phyloP scores from a whole-genome alignment of 2,888 invertebrate genomes.

The Ochlodes sylvanus region DNA sequence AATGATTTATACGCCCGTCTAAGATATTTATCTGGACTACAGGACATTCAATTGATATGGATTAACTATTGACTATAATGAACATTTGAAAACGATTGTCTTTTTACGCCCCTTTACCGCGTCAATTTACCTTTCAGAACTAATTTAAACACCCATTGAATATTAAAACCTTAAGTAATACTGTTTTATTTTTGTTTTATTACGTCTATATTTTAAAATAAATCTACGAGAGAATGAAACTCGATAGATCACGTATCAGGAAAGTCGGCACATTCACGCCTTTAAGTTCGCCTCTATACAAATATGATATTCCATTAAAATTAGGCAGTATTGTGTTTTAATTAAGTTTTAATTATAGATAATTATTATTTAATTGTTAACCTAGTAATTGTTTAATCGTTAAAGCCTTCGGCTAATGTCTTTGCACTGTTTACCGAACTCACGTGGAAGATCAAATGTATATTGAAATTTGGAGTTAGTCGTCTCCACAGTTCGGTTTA shows the following conservation, averaged over 20 bases:
- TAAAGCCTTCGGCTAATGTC: constrained; percentile 46
- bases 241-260: constrained; percentile 8
- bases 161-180: constrained; percentile 66
- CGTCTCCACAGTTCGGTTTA: constrained; percentile 47
- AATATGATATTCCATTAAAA: constrained; percentile 66
- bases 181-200: constrained; percentile 52
- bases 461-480: constrained; percentile 18
- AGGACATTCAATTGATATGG: constrained; percentile 70
- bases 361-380: constrained; percentile 54
- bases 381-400: constrained; percentile 72
- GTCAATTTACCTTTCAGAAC: constrained; percentile 38
- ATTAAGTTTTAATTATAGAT: constrained; percentile 63
- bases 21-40: constrained; percentile 42
- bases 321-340: constrained; percentile 81
- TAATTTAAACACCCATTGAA: constrained; percentile 46
- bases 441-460: constrained; percentile 35
- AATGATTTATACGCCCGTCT: neutral
- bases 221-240: constrained; percentile 50
- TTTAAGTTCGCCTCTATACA: constrained; percentile 49
- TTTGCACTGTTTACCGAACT: constrained; percentile 38
- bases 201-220: constrained; percentile 58
- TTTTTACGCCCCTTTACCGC: constrained; percentile 50
- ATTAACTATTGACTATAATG: constrained; percentile 71
- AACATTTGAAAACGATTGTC: constrained; percentile 63
- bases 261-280: constrained; percentile 37